Percentiles rank a stretch among this genome's conserved stretches.
Evolutionary conservation across 2,113 vertebrate species (phyloP).

Genomic region (Speoplatyrhinus poulsoni): DNA sequence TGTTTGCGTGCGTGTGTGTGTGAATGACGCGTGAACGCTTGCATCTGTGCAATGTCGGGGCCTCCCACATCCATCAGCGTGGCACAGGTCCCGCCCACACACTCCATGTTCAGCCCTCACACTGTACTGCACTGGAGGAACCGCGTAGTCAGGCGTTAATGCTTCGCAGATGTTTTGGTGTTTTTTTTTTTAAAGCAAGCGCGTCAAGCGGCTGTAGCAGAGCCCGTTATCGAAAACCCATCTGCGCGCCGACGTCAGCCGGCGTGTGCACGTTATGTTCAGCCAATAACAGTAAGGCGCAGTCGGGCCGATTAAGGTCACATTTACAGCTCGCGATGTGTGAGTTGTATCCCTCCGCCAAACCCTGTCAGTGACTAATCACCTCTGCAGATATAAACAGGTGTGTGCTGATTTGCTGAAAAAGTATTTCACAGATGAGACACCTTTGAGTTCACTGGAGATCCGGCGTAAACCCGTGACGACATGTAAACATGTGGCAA

Average conservation of each 20-base stretch:
- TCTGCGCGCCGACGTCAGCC: slow-evolving; percentile 46
- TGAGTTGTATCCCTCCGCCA: slow-evolving; percentile 62
- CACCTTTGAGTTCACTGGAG: slow-evolving; percentile 35
- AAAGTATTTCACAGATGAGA: slow-evolving; percentile 61
- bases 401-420: slow-evolving; percentile 58
- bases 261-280: slow-evolving; percentile 17
- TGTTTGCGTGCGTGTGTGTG: slow-evolving; percentile 7
- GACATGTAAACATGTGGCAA: slow-evolving; percentile 54
- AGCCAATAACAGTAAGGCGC: slow-evolving; percentile 1
- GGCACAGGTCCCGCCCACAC: slow-evolving; percentile 33
- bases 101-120: slow-evolving; percentile 57
- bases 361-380: slow-evolving; percentile 66
- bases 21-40: background rate
- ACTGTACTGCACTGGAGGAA: slow-evolving; percentile 61
- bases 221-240: slow-evolving; percentile 55
- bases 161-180: slow-evolving; percentile 71
- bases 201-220: slow-evolving; percentile 46
- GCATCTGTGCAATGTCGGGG: background rate
- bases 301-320: slow-evolving; percentile 56
- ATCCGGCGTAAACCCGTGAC: slow-evolving; percentile 29
- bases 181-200: slow-evolving; percentile 67
- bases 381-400: slow-evolving; percentile 60
- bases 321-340: slow-evolving; percentile 45
- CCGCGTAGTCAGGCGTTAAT: slow-evolving; percentile 70
- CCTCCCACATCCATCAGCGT: slow-evolving; percentile 34